phyloP scores from a whole-genome alignment of 2,888 invertebrate genomes.

The Eupithecia insigniata region DNA sequence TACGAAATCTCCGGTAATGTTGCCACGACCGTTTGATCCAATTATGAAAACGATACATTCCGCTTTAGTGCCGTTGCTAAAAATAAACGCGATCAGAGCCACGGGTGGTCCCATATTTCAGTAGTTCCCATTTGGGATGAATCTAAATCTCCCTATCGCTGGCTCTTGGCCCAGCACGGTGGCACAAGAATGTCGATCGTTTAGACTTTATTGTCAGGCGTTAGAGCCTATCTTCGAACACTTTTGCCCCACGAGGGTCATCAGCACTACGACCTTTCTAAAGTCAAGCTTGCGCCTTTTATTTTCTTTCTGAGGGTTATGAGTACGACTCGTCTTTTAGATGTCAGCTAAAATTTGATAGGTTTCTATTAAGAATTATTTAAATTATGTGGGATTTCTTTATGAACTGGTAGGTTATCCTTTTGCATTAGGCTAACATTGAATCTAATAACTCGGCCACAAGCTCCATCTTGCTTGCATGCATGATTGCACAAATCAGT shows the following conservation, averaged over 20 bases:
- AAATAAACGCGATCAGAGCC: slow-evolving; percentile 61
- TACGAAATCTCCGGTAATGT: neutral
- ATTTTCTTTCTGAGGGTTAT: slow-evolving; percentile 20
- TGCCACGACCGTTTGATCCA: slow-evolving; percentile 7
- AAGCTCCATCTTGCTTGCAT: too few relatives aligned
- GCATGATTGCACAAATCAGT: too few relatives aligned
- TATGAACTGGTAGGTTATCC: neutral
- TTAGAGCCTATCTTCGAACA: slow-evolving; percentile 27
- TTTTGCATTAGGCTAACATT: neutral
- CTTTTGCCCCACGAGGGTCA: slow-evolving; percentile 52
- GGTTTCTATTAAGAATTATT: slow-evolving; percentile 7
- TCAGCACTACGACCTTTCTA: slow-evolving; percentile 59
- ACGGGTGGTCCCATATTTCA: slow-evolving; percentile 65
- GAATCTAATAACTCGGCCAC: too few relatives aligned
- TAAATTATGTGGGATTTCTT: neutral
- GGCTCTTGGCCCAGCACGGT: slow-evolving; percentile 60
- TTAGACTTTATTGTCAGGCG: slow-evolving; percentile 30
- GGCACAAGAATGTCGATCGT: slow-evolving; percentile 36
- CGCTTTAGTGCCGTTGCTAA: slow-evolving; percentile 49
- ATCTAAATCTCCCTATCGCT: slow-evolving; percentile 70
- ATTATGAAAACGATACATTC: slow-evolving; percentile 39
- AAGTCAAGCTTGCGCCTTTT: slow-evolving; percentile 32
- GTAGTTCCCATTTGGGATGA: slow-evolving; percentile 60
- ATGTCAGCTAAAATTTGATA: slow-evolving; percentile 7
- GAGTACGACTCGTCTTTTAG: slow-evolving; percentile 6